Evolutionary conservation across 2,113 vertebrate genomes (phyloP).

Genomic region (Plotosus lineatus): DNA sequence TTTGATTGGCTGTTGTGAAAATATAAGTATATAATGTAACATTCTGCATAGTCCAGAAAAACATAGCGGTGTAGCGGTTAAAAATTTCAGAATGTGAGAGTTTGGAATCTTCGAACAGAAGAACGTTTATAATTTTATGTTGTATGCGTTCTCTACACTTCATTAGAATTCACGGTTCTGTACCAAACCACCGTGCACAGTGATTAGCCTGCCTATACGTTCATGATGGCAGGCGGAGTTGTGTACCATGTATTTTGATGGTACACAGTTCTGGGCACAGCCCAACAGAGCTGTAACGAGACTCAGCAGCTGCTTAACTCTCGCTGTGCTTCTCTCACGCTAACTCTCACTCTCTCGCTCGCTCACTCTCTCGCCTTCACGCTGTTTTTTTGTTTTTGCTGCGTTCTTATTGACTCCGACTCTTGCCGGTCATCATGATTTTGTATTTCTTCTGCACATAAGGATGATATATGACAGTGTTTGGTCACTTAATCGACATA

Average conservation of each 20-base stretch:
- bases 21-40: too few relatives aligned
- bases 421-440: background rate
- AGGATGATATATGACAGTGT: background rate
- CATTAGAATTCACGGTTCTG: too few relatives aligned
- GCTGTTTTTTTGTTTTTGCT: too few relatives aligned
- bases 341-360: background rate
- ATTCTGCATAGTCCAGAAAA: too few relatives aligned
- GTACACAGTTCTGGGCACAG: background rate
- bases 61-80: too few relatives aligned
- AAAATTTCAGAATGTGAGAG: background rate
- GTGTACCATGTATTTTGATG: background rate
- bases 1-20: too few relatives aligned
- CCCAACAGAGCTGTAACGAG: background rate
- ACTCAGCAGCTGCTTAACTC: background rate
- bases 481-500: too few relatives aligned
- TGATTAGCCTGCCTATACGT: background rate
- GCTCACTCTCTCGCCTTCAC: too few relatives aligned
- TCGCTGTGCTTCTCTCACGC: background rate
- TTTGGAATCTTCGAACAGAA: too few relatives aligned
- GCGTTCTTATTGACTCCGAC: background rate
- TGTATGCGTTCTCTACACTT: background rate
- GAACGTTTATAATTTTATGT: too few relatives aligned
- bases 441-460: background rate
- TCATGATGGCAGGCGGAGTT: background rate
- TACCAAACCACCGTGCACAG: background rate